phyloP scores from a whole-genome alignment of 2,888 invertebrate species.

The Elysia crispata region DNA sequence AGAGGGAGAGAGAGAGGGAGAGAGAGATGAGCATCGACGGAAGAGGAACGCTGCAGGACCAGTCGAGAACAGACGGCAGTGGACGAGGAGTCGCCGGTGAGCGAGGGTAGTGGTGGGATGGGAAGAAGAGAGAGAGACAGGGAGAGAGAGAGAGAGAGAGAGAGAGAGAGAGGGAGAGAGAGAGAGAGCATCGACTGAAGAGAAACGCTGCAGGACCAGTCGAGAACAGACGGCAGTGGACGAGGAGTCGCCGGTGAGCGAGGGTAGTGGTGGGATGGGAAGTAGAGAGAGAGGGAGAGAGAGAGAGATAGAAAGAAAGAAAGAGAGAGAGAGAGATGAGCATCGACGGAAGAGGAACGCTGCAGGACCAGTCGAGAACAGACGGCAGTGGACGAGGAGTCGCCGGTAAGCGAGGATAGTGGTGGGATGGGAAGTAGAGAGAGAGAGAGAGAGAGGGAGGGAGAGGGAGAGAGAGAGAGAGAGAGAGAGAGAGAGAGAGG shows the following conservation, averaged over 20 bases:
- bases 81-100: too few relatives aligned
- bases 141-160: slow-evolving; percentile 18
- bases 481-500: too few relatives aligned
- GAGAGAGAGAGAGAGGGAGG: slow-evolving; percentile 16
- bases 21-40: neutral
- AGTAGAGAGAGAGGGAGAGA: slow-evolving; percentile 5
- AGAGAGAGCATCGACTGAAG: too few relatives aligned
- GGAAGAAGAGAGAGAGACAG: neutral
- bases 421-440: neutral
- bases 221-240: too few relatives aligned
- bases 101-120: neutral
- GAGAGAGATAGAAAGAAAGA: neutral
- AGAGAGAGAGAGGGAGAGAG: too few relatives aligned
- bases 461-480: too few relatives aligned
- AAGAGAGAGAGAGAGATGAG: neutral
- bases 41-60: too few relatives aligned
- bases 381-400: neutral
- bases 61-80: too few relatives aligned
- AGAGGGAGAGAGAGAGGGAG: slow-evolving; percentile 25
- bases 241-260: too few relatives aligned
- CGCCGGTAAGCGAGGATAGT: neutral
- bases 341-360: neutral
- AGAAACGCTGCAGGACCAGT: too few relatives aligned
- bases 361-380: neutral
- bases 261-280: neutral